Conservation (phyloP, 2,113 vertebrate genomes). For the Capreolus pygargus region DNA sequence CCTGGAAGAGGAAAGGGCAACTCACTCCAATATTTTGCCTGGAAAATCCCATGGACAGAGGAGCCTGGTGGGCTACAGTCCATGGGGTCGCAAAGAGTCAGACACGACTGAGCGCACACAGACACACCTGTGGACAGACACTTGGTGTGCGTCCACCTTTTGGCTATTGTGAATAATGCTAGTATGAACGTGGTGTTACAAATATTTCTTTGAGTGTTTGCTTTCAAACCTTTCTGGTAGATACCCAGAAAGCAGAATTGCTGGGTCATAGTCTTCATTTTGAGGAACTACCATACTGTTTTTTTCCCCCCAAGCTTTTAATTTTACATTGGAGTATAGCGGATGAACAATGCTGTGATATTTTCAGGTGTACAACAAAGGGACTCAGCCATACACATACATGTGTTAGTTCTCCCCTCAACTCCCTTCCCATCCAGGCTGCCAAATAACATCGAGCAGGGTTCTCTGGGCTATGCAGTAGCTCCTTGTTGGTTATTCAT, state of each 20-base stretch:
- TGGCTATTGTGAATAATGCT: neutral
- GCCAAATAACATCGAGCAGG: neutral
- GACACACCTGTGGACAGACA: rapidly evolving
- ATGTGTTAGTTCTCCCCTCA: too few species aligned
- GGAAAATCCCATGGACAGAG: neutral
- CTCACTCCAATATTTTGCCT: neutral
- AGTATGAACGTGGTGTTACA: neutral
- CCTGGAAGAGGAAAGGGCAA: neutral
- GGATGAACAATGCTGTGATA: neutral
- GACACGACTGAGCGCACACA: neutral
- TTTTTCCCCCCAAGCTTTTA: neutral
- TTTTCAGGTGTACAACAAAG: neutral
- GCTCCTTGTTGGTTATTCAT: neutral
- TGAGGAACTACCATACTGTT: neutral
- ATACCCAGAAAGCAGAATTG: neutral
- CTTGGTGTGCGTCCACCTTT: neutral
- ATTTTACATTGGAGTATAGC: neutral
- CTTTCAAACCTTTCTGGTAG: neutral
- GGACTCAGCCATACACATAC: neutral
- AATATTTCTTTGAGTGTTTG: neutral
- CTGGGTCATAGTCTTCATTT: neutral
- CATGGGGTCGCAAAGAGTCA: neutral
- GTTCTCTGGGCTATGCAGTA: neutral
- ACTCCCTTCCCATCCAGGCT: neutral
- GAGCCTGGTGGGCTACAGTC: neutral